Base-by-base conservation (phyloP, 1,140 invertebrate genomes). In the Maniola jurtina region DNA sequence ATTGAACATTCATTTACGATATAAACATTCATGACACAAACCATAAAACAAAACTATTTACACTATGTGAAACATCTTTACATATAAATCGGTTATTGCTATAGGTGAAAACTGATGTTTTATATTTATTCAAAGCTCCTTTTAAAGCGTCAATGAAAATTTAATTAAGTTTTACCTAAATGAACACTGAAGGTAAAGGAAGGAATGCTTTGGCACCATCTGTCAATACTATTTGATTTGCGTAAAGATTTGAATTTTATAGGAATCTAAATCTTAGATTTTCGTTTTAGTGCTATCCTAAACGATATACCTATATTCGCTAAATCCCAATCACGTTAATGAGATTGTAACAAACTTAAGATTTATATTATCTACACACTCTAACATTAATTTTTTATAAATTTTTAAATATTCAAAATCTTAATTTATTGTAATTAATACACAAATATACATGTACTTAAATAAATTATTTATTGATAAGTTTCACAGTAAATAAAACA, bases 41-140 rank as follows among this genome's bases (percentile, higher is more conserved):
- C 61, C 62, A 76, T 76, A 74, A 72, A 79, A 66, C 35, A 71
- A 73, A 70, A 68, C 72, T 80, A 80, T 80, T 73, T 82, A 80
- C 80, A 80, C 67, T 77, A 72, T 70, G 62, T 69, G 58, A 72
- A 70, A 60, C 45, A 73, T 64, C 16, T 71, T 65, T 71, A 70
- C 64, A 66, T 61, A 57, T 66, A 45, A 13, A 65, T 65, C 45
- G 62, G 68, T 65, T 66, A 70, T 70, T 66, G 68, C 63, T 56
- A 47, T 64, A 64, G 58, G 15, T 68, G 54, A 63, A 25, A 66
- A 61, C 48, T 34, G 56, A 63, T 45, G 58, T 33, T 60, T 47
- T 60, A 33, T 47, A 47, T 58, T 58, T 58, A 61, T 61, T 64
- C 61, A 45, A 61, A 38, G 35, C 52, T 67, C 45, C 65, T 33